Base-by-base conservation (phyloP, 1,140 invertebrate genomes). In the Gryllus bimaculatus region DNA sequence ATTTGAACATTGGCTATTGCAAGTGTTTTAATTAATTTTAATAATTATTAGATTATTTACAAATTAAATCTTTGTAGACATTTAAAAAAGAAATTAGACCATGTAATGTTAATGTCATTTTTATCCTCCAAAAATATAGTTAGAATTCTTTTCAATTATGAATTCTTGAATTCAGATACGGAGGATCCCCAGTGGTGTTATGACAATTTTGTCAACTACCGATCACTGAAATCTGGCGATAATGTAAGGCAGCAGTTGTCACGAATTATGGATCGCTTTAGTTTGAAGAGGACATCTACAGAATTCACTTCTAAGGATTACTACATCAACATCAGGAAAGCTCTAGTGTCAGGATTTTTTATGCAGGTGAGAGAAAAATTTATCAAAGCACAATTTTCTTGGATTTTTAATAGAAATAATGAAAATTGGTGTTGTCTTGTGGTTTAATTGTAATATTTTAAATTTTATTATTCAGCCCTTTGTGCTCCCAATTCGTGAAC, bases 151-250 rank as follows among this genome's bases (percentile, higher is more conserved):
- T 39, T 39, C 26, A 39, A 39, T 39, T 39, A 39, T 39, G 26
- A 39, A 39, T 39, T 39, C 26, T 39, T 39, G 26, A 39, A 74
- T 82, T 78, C 79, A 91, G 90, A 91, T 83, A 86, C 88, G 88
- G 96, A 99, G 87, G 96, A 98, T 87, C 93, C 94, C 0, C 94
- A 97, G 85, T 99, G 98, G 98, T 99, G 98, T 86, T 99, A 99
- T 83, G 97, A 99, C 84, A 99, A 99, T 87, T 99, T 99, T 85
- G 93, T 99, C 78, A 99, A 99, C 89, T 99, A 96, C 87, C 92
- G 98, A 82, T 99, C 98, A 7, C 87, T 99, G 47, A 99, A 99
- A 87, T 98, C 92, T 82, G 94, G 93, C 3, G 95, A 96, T 82
- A 95, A 95, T 83, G 94, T 96, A 4, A 87, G 95, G 79, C 92